These are phyloP conservation scores for Ancistrus triradiatus DNA, from an alignment of 2,113 vertebrate genomes.

Conservation along the genomic window DNA sequence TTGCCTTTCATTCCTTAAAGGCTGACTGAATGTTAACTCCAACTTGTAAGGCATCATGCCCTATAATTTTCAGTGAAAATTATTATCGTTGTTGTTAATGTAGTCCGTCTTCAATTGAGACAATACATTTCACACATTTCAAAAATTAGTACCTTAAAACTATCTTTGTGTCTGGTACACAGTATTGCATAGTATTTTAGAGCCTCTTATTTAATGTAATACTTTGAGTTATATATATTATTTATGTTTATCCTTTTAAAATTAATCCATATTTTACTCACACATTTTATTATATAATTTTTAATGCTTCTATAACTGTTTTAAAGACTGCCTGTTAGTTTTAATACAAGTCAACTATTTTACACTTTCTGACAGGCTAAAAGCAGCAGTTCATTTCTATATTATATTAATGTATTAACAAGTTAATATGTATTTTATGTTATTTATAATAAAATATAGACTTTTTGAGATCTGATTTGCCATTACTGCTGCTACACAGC, in stretches of 20 bases:
- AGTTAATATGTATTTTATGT: slow-evolving; percentile 30
- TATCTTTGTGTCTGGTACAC: slow-evolving; percentile 61
- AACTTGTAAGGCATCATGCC: slow-evolving; percentile 55
- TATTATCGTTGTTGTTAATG: slow-evolving; percentile 17
- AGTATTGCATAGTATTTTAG: slow-evolving; percentile 44
- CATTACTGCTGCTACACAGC: too few relatives aligned
- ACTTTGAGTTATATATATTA: slow-evolving; percentile 34
- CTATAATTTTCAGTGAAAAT: too few relatives aligned
- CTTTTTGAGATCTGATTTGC: too few relatives aligned
- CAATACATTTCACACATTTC: background rate
- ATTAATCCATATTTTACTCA: slow-evolving; percentile 29
- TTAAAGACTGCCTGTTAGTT: slow-evolving; percentile 15
- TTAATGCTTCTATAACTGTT: slow-evolving; percentile 29
- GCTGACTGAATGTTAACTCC: slow-evolving; percentile 25
- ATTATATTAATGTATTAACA: slow-evolving; percentile 42
- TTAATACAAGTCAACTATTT: slow-evolving; percentile 19
- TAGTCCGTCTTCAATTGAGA: slow-evolving; percentile 1
- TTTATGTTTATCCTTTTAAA: slow-evolving; percentile 35
- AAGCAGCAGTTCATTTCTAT: slow-evolving; percentile 2
- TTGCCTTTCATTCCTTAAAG: slow-evolving; percentile 2
- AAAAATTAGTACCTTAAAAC: slow-evolving; percentile 12
- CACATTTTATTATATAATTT: slow-evolving; percentile 19
- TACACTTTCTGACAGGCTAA: background rate
- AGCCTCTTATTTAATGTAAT: slow-evolving; percentile 35
- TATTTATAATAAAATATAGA: slow-evolving; percentile 46